These are phyloP conservation scores for Eupithecia inturbata DNA, from an alignment of 2,888 invertebrate genomes.

Conservation along the genomic window DNA sequence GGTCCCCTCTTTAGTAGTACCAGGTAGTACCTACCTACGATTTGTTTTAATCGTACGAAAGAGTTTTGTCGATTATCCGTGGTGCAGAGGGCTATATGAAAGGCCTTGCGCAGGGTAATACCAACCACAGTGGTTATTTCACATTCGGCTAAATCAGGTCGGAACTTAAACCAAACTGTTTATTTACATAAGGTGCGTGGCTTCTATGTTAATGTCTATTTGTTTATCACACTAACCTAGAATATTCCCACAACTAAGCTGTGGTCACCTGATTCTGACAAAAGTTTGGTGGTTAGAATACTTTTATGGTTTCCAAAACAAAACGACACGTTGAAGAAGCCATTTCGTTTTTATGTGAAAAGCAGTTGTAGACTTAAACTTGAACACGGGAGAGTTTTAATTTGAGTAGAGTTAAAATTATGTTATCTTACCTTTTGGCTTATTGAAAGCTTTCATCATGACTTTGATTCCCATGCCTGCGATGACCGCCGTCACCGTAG, in stretches of 20 bases:
- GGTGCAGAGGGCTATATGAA: not conserved
- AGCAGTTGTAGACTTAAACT: not conserved
- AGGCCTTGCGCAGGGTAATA: not conserved
- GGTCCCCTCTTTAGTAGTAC: not conserved
- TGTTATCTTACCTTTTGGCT: conserved; percentile 88
- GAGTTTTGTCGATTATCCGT: not conserved
- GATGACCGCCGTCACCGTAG: conserved; percentile 75
- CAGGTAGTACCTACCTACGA: not conserved
- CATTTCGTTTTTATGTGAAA: conserved; percentile 12
- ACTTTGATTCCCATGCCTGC: conserved; percentile 94
- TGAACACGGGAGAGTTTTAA: not conserved
- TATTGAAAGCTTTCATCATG: conserved; percentile 93
- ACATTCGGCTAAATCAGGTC: not conserved
- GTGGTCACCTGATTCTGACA: conserved; percentile 6
- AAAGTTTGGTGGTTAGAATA: conserved; percentile 1
- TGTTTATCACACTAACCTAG: not conserved
- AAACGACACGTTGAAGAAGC: conserved; percentile 20
- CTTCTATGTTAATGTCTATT: not conserved
- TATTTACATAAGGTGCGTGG: too few relatives aligned
- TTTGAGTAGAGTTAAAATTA: not conserved
- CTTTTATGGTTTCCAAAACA: conserved; percentile 23
- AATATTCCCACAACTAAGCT: conserved; percentile 6
- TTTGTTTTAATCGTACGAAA: not conserved
- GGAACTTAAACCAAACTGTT: not conserved
- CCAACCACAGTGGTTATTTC: not conserved